Percentiles rank a stretch among this genome's conserved stretches.
Conservation (phyloP, 2,888 invertebrate genomes). For the Tricholauxania praeusta region DNA sequence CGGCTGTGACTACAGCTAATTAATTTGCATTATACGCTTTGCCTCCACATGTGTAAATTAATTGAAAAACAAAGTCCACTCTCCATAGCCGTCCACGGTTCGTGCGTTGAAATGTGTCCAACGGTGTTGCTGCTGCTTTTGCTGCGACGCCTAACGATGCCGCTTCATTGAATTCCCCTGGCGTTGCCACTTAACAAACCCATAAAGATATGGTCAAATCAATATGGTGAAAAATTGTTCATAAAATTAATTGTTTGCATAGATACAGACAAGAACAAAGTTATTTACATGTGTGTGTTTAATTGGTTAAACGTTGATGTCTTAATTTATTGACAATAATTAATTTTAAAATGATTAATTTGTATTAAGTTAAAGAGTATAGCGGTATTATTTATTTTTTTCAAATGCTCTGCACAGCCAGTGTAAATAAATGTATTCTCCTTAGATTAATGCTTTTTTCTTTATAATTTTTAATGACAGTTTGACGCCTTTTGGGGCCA, state of each 20-base stretch:
- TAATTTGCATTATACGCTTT: slow-evolving; percentile 54
- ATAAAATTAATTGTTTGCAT: slow-evolving; percentile 21
- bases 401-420: no score
- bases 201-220: slow-evolving; percentile 11
- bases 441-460: no score
- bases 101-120: slow-evolving; percentile 19
- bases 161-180: slow-evolving; percentile 13
- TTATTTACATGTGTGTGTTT: background rate
- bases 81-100: background rate
- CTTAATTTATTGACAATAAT: slow-evolving; percentile 33
- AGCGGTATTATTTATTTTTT: background rate
- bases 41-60: slow-evolving; percentile 13
- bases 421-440: no score
- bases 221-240: slow-evolving; percentile 26
- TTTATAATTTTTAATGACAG: no score
- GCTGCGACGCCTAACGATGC: slow-evolving; percentile 12
- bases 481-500: no score
- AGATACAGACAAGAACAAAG: background rate
- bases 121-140: background rate
- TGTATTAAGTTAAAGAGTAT: slow-evolving; percentile 13
- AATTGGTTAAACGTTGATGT: slow-evolving; percentile 30
- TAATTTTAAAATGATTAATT: slow-evolving; percentile 30
- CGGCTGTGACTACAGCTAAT: slow-evolving; percentile 49
- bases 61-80: slow-evolving; percentile 13
- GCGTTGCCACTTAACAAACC: slow-evolving; percentile 30